phyloP scores from a whole-genome alignment of 2,888 invertebrate species.

The Keiferia lycopersicella region DNA sequence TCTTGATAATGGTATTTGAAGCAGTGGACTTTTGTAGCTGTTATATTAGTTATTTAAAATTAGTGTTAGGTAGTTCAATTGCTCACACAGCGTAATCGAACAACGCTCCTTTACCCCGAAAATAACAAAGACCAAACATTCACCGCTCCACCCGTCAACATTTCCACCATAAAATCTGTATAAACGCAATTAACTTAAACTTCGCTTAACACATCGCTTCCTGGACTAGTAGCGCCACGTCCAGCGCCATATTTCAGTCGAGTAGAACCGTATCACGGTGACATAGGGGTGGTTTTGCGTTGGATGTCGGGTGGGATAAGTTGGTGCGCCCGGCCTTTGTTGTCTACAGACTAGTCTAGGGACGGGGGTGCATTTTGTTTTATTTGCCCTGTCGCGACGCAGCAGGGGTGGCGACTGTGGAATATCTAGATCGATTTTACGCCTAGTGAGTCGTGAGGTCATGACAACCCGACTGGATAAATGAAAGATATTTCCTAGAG shows the following conservation, averaged over 20 bases:
- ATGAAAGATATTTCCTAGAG: too few relatives aligned
- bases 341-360: slow-evolving; percentile 73
- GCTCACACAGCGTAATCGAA: background rate
- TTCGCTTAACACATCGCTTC: slow-evolving; percentile 73
- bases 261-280: slow-evolving; percentile 31
- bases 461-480: too few relatives aligned
- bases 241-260: slow-evolving; percentile 33
- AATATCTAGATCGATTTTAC: background rate
- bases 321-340: slow-evolving; percentile 68
- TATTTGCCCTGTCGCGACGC: slow-evolving; percentile 63
- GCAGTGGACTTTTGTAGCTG: too few relatives aligned
- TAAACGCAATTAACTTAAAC: slow-evolving; percentile 71
- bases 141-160: slow-evolving; percentile 38
- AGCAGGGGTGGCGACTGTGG: slow-evolving; percentile 15
- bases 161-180: slow-evolving; percentile 66
- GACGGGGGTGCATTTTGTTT: slow-evolving; percentile 70
- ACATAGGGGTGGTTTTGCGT: slow-evolving; percentile 41
- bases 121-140: slow-evolving; percentile 8
- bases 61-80: too few relatives aligned
- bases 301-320: slow-evolving; percentile 37
- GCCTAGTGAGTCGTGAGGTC: background rate
- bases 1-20: too few relatives aligned
- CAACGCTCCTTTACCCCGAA: background rate
- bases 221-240: slow-evolving; percentile 38
- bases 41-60: too few relatives aligned